Evolutionary conservation across 2,888 invertebrate species (phyloP), one percentile per base, ranked within the genome.

Genomic region (Camptogramma bilineatum): DNA sequence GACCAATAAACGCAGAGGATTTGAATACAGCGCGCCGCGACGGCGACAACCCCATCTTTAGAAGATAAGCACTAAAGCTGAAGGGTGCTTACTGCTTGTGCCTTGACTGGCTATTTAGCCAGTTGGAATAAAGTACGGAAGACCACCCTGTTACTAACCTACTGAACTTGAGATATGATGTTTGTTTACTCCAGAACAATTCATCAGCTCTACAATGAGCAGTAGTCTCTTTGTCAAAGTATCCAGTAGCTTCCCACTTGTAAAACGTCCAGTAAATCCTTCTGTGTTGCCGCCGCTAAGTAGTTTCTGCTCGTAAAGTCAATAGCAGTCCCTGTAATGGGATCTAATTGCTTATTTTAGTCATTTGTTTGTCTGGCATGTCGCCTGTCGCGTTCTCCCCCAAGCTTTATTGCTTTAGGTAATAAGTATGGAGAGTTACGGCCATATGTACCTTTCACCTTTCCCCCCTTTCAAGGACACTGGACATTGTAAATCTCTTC

Each of bases 1-100:
- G 82, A 78, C 83, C 84, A 86, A 90, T 91, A 91, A 91, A 87
- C 82, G 81, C 75, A 80, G 69, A 72, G 82, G 81, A 86, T 87
- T 86, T 88, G 85, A 88, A 88, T 90, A 82, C 72, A 71, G 73
- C 73, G 79, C 82, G 84, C 73, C 86, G 77, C 72, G 80, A 80
- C 81, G 84, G 80, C 84, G 81, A 65, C 82, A 72, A 77, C 77
- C 78, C 79, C 73, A 78, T 78, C 73, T 72, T 78, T 71, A 74
- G 70, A 69, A 74, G 71, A 75, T 77, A 76, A 67, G 68, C 68
- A 73, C 65, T 73, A 74, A 73, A 72, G 70, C 73, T 73, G 70
- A 55, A n/a, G 62, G 68, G 66, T 61, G 58, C 13, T 39, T 28
- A 28, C 28, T 8, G 28, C 28, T 39, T 39, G 34, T 39, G 13